Evolutionary conservation across 2,888 invertebrate species (phyloP), one percentile per base, ranked within the genome.

Genomic region (Axea sp.): DNA sequence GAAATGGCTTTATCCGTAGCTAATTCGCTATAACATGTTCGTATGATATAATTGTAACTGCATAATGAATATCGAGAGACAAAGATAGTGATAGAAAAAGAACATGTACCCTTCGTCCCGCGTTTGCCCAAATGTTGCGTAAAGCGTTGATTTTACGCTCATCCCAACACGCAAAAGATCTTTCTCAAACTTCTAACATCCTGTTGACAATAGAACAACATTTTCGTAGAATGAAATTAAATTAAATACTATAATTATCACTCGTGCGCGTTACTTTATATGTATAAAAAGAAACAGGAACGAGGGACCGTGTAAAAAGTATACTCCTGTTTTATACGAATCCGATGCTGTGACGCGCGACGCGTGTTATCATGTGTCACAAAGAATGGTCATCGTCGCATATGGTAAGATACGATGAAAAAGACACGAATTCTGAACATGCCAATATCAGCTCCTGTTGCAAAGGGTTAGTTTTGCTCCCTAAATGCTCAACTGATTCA

Each of bases 351-450:
- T 26, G 62, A n/a, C n/a, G n/a, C n/a, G n/a, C n/a, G n/a, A n/a
- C 24, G 26, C 68, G 64, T 69, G 73, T 74, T 74, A 74, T 68
- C 73, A 35, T 49, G 45, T 68, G 43, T 74, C 73, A 69, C 69
- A 68, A 69, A 74, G 68, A 57, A 53, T 74, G 64, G 73, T 69
- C 73, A 69, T 49, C 47, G 37, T 60, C 53, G 37, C 55, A 55
- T 47, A 47, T 19, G 33, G 59, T 55, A 47, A 62, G 67, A 31
- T 33, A 33, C 53, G 9, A 7, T 8, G 9, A 57, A 68, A 73
- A 73, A 60, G 67, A 43, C 43, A 30, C 49, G 45, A 62, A 73
- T 73, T 64, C 51, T 47, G 28, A 26, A 43, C 49, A 19, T 43
- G 28, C 28, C 55, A 8, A 53, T 24, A 31, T 3, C 49, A 41